Percentiles rank a stretch among this genome's conserved stretches.
phyloP scores from a whole-genome alignment of 2,888 invertebrate species.

The Ornithoptera priamus region DNA sequence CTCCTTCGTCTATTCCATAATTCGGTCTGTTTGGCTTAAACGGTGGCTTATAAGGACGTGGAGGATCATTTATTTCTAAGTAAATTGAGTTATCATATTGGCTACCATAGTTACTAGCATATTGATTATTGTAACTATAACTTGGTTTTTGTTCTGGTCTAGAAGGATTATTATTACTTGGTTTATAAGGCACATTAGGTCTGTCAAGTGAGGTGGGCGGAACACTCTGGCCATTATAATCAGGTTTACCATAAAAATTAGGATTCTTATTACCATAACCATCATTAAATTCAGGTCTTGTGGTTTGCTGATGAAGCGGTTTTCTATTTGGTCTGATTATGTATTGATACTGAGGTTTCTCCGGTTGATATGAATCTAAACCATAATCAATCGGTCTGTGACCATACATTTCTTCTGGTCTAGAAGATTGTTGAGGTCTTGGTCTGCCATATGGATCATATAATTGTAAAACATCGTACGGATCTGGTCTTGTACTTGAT shows the following conservation, averaged over 20 bases:
- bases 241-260: conserved; percentile 38
- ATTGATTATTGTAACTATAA: conserved; percentile 56
- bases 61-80: conserved; percentile 67
- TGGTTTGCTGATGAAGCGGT: conserved; percentile 43
- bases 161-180: conserved; percentile 27
- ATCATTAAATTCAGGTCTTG: conserved; percentile 36
- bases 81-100: conserved; percentile 59
- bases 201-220: conserved; percentile 41
- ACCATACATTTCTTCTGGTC: conserved; percentile 52
- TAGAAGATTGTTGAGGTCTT: conserved; percentile 39
- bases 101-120: conserved; percentile 57
- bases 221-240: conserved; percentile 39
- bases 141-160: conserved; percentile 47
- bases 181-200: conserved; percentile 48
- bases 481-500: conserved; percentile 43
- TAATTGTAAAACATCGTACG: conserved; percentile 58
- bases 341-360: conserved; percentile 60
- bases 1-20: conserved; percentile 40
- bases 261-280: conserved; percentile 41
- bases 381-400: conserved; percentile 39
- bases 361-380: conserved; percentile 46
- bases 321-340: conserved; percentile 61
- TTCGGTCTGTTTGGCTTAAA: conserved; percentile 48
- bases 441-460: conserved; percentile 48
- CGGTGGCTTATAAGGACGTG: conserved; percentile 57